Evolutionary conservation across 2,113 vertebrate species (phyloP).

Genomic region (Carettochelys insculpta): DNA sequence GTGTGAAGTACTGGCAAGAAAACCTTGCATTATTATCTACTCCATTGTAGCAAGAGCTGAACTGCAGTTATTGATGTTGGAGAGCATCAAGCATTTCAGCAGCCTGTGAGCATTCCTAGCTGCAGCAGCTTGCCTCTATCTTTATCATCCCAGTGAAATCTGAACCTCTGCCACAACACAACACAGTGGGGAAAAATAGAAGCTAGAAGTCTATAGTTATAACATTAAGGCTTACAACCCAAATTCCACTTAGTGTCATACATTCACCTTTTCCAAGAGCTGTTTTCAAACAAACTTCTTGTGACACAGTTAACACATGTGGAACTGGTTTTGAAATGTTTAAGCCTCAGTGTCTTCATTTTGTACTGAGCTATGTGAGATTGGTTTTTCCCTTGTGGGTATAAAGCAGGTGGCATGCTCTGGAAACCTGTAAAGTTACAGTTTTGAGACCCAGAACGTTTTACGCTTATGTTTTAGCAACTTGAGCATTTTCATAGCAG

Average conservation of each 20-base stretch:
- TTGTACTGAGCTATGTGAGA: neutral
- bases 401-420: no score
- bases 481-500: neutral
- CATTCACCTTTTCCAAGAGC: neutral
- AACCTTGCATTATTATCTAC: neutral
- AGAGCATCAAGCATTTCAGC: neutral
- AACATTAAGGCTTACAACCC: neutral
- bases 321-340: fast-evolving
- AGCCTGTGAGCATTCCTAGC: neutral
- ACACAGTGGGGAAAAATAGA: neutral
- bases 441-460: neutral
- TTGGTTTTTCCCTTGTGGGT: no score
- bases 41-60: neutral
- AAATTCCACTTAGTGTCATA: neutral
- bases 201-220: no score
- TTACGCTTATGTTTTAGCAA: neutral
- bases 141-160: neutral
- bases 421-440: neutral
- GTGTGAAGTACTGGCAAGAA: neutral
- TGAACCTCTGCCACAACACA: fast-evolving
- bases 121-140: neutral
- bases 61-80: neutral
- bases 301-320: neutral
- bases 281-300: neutral
- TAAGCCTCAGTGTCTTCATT: neutral